These are phyloP conservation scores for Apodemia zela DNA, from an alignment of 2,888 invertebrate genomes.

Conservation along the genomic window DNA sequence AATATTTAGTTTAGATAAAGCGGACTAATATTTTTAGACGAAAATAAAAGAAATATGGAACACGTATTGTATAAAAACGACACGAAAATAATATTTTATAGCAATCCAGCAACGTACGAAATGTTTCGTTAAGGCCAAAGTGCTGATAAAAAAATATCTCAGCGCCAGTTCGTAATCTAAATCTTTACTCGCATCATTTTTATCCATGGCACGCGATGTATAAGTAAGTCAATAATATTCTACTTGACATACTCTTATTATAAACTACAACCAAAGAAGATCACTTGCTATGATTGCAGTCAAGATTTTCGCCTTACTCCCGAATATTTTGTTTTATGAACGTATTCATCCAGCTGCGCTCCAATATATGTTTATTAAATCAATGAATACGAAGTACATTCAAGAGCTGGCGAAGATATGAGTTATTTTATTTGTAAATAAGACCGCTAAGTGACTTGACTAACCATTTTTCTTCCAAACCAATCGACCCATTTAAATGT, in stretches of 20 bases:
- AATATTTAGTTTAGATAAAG: constrained; percentile 37
- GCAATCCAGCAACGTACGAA: constrained; percentile 5
- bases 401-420: not conserved
- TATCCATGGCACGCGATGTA: constrained; percentile 37
- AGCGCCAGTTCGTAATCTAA: no score
- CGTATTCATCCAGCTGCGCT: constrained; percentile 34
- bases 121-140: constrained; percentile 5
- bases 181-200: constrained; percentile 42
- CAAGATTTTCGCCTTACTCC: constrained; percentile 41
- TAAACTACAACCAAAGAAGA: constrained; percentile 32
- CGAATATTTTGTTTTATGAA: constrained; percentile 29
- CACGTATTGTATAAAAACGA: constrained; percentile 35
- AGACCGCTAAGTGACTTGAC: no score
- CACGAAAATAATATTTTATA: constrained; percentile 6
- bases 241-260: not conserved
- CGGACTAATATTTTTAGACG: constrained; percentile 46
- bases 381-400: constrained; percentile 32
- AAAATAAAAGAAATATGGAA: constrained; percentile 44
- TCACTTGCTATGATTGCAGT: constrained; percentile 39
- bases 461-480: no score
- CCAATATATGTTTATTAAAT: constrained; percentile 33
- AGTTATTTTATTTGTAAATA: not conserved
- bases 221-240: constrained; percentile 39
- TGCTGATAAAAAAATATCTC: constrained; percentile 21
- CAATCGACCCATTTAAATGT: no score